phyloP scores from a whole-genome alignment of 2,888 invertebrate genomes.

The Zhuqinia jingwanae region DNA sequence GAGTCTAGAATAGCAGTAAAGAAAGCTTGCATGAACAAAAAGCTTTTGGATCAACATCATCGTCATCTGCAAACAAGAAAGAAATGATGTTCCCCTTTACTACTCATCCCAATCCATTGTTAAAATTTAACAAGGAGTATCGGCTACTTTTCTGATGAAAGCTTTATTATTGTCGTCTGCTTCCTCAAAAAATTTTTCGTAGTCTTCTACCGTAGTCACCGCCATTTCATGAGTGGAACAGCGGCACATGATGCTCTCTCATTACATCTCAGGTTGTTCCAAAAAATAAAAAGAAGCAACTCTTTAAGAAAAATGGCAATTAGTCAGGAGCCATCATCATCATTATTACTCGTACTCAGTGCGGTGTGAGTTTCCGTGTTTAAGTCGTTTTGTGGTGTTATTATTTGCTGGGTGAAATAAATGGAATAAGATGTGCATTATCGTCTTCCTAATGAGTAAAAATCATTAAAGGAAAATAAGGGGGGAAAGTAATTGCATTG shows the following conservation, averaged over 20 bases:
- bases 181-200: neutral
- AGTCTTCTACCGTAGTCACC: neutral
- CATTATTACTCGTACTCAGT: neutral
- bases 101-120: neutral
- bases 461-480: too few relatives aligned
- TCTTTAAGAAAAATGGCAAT: slow-evolving; percentile 28
- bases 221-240: neutral
- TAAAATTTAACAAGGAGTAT: too few relatives aligned
- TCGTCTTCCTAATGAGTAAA: too few relatives aligned
- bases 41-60: neutral
- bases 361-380: too few relatives aligned
- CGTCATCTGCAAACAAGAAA: slow-evolving; percentile 1
- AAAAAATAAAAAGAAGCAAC: neutral
- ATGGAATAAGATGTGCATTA: too few relatives aligned
- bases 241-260: neutral
- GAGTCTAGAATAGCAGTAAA: neutral
- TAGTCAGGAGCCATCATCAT: slow-evolving; percentile 3
- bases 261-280: slow-evolving; percentile 5
- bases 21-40: neutral
- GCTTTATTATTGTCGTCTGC: slow-evolving; percentile 48
- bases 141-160: neutral
- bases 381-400: too few relatives aligned
- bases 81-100: neutral
- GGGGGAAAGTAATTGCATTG: neutral
- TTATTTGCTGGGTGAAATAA: too few relatives aligned